Conservation (phyloP, 1,140 invertebrate species). For the Saccostrea glomerata region DNA sequence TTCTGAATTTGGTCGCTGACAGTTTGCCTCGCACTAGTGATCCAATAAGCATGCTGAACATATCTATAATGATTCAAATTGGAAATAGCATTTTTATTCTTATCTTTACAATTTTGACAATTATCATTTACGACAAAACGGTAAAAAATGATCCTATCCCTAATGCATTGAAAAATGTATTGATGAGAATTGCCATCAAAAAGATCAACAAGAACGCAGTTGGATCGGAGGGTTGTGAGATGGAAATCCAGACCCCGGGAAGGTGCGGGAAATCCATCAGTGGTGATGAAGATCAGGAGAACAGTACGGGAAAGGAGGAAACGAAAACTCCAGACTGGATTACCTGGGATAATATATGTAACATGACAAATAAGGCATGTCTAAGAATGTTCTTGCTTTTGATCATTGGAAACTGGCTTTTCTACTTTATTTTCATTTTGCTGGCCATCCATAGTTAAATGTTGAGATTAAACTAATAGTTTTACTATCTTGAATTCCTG, state of each 20-base stretch:
- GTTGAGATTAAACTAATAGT: too few relatives aligned
- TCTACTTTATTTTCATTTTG: background rate
- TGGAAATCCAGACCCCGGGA: background rate
- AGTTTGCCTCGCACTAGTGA: conserved; percentile 12
- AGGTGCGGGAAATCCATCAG: background rate
- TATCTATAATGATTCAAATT: background rate
- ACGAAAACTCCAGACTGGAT: background rate
- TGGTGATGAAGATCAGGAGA: background rate
- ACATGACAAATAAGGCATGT: background rate
- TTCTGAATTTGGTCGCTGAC: conserved; percentile 10
- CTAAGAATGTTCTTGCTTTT: background rate
- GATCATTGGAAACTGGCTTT: background rate
- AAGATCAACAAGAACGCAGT: background rate
- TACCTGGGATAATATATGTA: background rate
- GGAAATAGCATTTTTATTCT: conserved; percentile 5
- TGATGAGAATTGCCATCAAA: background rate
- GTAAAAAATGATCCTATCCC: background rate
- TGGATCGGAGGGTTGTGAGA: background rate
- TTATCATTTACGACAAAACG: background rate
- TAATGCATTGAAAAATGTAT: background rate
- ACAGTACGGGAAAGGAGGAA: background rate
- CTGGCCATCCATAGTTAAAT: background rate
- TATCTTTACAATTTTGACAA: conserved; percentile 19
- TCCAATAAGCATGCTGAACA: conserved; percentile 19
- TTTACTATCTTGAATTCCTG: too few relatives aligned